A percentile compares a stretch with the other conserved stretches of the same genome.
Evolutionary conservation across 1,140 invertebrate species (phyloP).

Genomic region (Scaptomyza montana): DNA sequence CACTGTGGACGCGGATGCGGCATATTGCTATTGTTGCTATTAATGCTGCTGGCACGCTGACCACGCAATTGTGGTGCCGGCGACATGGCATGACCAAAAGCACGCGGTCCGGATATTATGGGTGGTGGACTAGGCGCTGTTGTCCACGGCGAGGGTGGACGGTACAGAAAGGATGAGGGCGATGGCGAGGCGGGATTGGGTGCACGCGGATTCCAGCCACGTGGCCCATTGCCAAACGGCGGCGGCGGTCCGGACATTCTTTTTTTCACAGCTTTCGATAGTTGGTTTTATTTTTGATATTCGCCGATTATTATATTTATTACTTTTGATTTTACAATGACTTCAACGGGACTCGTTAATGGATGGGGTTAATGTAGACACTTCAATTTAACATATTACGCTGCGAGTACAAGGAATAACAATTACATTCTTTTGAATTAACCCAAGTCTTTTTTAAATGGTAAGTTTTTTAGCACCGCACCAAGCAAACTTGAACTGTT

Average conservation of each 20-base stretch:
- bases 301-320: constrained; percentile 14
- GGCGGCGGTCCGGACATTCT: constrained; percentile 85
- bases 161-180: constrained; percentile 86
- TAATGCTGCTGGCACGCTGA: constrained; percentile 79
- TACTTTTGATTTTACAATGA: constrained; percentile 21
- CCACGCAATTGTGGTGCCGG: constrained; percentile 84
- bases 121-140: constrained; percentile 85
- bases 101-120: constrained; percentile 85
- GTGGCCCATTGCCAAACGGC: constrained; percentile 84
- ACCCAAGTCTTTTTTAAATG: too few species aligned
- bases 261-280: constrained; percentile 48
- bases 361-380: constrained; percentile 44
- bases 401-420: constrained; percentile 35
- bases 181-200: constrained; percentile 75
- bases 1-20: constrained; percentile 87
- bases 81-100: constrained; percentile 85
- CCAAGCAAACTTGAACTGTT: not conserved
- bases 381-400: constrained; percentile 74
- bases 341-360: constrained; percentile 11
- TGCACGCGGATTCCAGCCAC: constrained; percentile 83
- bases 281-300: constrained; percentile 20
- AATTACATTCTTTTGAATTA: too few species aligned
- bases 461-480: not conserved
- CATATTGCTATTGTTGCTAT: constrained; percentile 65
- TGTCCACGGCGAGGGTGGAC: constrained; percentile 87